Evolutionary conservation across 2,888 invertebrate genomes (phyloP), one percentile per base, ranked within the genome.

Genomic region (Ectemnius continuus): DNA sequence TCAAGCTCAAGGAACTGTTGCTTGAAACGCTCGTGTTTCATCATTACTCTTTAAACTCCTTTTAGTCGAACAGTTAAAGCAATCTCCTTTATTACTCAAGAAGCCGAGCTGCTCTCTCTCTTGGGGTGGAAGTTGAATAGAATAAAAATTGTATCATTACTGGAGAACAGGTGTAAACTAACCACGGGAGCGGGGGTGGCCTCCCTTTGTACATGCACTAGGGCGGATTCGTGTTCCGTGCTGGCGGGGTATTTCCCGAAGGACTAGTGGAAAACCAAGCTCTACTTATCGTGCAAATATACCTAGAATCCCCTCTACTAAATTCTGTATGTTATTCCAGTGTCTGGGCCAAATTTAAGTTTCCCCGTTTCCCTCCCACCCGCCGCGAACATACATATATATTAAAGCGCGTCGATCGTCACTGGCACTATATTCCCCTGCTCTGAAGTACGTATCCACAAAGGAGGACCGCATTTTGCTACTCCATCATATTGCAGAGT

Each of bases 211-310:
- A 57, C 36, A 36, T 11, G 8, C 36, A 11, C 36, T 8, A 52
- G 46, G 52, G 70, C 45, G 64, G 73, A 81, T 81, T 71, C 80
- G 71, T 75, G 75, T 71, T 45, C 57, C 59, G 73, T 67, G 77
- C 66, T 80, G 73, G 64, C 70, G 61, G 75, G 75, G 78, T 78
- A 81, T 81, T 82, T 82, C 81, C 81, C 81, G 71, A 52, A 71
- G 80, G 80, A 67, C 75, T 66, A 28, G 70, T 78, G 80, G 58
- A 77, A 75, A 61, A 80, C 65, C 59, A 56, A 67, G 56, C 58
- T 52, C 61, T 59, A 63, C 48, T 67, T 63, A 20, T 46, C 58
- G 36, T 20, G 67, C 60, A 75, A 75, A 82, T 76, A 75, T 48
- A 69, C 80, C 70, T 67, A 26, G 69, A 71, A 67, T 63, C 60